Evolutionary conservation across 2,888 invertebrate genomes (phyloP).

Genomic region (Gandaritis pyraliata): DNA sequence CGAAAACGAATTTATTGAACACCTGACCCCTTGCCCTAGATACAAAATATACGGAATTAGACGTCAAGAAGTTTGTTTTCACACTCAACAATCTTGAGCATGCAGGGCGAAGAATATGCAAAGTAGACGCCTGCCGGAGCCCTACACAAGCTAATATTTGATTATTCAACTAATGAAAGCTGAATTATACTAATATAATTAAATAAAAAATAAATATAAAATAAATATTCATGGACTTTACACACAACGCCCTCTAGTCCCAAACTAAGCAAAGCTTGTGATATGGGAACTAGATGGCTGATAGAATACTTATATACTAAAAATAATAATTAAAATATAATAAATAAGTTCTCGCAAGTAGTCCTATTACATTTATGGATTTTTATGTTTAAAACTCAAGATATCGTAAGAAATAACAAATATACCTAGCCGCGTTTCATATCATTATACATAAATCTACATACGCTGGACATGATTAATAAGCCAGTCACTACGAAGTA

Average conservation of each 20-base stretch:
- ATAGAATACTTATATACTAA: too few species aligned
- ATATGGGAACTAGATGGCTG: too few species aligned
- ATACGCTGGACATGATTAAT: background rate
- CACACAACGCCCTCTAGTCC: too few species aligned
- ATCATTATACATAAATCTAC: too few species aligned
- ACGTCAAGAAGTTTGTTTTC: slow-evolving; percentile 31
- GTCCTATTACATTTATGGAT: too few species aligned
- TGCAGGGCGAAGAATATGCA: slow-evolving; percentile 44
- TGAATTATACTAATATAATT: slow-evolving; percentile 4
- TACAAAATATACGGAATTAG: slow-evolving; percentile 32
- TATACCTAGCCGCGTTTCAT: too few species aligned
- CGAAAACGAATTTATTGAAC: slow-evolving; percentile 32
- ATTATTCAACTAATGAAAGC: slow-evolving; percentile 16
- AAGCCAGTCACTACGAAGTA: background rate
- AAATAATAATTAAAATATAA: too few species aligned
- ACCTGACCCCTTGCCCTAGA: slow-evolving; percentile 35
- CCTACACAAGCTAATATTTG: slow-evolving; percentile 12
- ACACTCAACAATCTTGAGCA: slow-evolving; percentile 22
- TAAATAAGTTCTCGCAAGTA: too few species aligned
- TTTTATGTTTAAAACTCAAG: too few species aligned
- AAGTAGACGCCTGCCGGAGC: slow-evolving; percentile 38
- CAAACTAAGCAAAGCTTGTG: too few species aligned
- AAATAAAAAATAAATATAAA: background rate
- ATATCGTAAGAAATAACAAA: too few species aligned
- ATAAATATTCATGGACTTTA: too few species aligned